These are phyloP conservation scores for Phymorhynchus buccinoides DNA, from an alignment of 1,140 invertebrate species.

Conservation along the genomic window DNA sequence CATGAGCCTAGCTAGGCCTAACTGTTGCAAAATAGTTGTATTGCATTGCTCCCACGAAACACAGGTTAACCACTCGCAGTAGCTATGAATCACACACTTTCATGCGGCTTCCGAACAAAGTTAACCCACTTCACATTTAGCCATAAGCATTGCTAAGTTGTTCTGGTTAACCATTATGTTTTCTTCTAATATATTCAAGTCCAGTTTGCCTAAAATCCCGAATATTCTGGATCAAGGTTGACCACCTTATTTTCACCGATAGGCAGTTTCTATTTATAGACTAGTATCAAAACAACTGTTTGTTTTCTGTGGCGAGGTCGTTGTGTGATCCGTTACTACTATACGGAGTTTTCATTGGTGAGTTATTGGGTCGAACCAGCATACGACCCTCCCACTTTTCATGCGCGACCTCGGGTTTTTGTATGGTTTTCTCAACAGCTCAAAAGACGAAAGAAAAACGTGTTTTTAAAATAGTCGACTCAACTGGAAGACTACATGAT, in stretches of 20 bases:
- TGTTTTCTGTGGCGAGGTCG: neutral
- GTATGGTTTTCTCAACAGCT: neutral
- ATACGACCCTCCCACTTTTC: neutral
- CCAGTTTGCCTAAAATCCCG: neutral
- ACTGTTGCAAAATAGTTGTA: no score
- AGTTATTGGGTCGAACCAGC: constrained; percentile 1
- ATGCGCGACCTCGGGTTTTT: neutral
- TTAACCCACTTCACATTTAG: neutral
- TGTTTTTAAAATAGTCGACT: no score
- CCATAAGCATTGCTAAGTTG: neutral
- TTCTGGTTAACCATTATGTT: neutral
- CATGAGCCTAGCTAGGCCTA: no score
- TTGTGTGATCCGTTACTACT: neutral
- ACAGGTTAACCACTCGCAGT: no score
- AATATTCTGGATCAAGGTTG: neutral
- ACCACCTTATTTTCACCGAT: neutral
- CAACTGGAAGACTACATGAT: no score
- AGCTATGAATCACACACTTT: neutral
- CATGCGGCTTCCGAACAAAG: neutral
- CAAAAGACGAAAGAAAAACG: neutral
- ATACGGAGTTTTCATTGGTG: neutral
- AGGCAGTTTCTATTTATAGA: neutral
- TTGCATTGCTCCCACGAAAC: no score
- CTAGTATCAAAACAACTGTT: neutral
- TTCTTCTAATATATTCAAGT: neutral